Percentiles rank a stretch among this genome's conserved stretches.
phyloP scores from a whole-genome alignment of 2,113 vertebrate species.

The Ellobius talpinus region DNA sequence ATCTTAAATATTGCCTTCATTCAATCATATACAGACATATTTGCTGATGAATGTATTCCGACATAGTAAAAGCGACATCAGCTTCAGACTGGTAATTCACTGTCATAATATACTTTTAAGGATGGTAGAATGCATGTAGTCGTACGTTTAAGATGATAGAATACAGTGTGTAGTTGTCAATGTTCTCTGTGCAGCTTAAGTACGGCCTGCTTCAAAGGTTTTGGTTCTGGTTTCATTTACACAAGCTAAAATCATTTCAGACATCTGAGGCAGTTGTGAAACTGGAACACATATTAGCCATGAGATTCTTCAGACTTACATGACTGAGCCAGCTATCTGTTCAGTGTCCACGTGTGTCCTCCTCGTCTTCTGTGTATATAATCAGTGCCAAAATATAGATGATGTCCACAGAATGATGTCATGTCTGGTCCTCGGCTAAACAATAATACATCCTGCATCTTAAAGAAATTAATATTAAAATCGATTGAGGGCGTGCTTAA shows the following conservation, averaged over 20 bases:
- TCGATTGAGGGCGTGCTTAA: slow-evolving; percentile 75
- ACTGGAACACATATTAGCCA: neutral
- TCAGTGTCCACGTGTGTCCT: neutral
- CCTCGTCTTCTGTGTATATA: neutral
- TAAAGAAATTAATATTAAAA: slow-evolving; percentile 75
- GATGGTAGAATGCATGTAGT: neutral
- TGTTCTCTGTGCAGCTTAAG: neutral
- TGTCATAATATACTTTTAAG: slow-evolving; percentile 25
- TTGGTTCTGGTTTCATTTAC: neutral
- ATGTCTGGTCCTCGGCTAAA: neutral
- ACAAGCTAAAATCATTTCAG: neutral
- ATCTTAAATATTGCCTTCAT: slow-evolving; percentile 7
- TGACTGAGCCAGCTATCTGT: neutral
- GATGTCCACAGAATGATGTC: neutral
- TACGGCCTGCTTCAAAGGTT: neutral
- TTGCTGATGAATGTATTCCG: neutral
- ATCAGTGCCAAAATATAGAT: neutral
- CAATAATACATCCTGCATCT: neutral
- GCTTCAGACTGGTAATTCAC: neutral
- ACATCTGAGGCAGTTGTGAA: slow-evolving; percentile 16
- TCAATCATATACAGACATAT: slow-evolving; percentile 16
- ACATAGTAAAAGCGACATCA: neutral
- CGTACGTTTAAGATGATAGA: neutral
- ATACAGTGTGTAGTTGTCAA: neutral
- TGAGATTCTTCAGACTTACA: neutral